Conservation (phyloP, 1,140 invertebrate genomes). For the Ctenoplectra terminalis region DNA sequence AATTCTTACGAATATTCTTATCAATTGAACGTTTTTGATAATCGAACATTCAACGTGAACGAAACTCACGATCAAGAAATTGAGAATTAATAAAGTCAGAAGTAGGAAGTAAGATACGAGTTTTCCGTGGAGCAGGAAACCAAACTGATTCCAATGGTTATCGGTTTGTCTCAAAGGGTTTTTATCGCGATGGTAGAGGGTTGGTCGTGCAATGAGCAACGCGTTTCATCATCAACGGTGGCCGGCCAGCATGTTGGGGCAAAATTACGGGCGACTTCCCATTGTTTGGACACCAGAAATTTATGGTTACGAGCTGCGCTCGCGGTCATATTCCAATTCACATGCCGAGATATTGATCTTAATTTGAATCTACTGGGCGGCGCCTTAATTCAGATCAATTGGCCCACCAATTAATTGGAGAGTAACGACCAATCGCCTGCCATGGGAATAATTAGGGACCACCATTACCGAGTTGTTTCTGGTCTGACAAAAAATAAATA, state of each 20-base stretch:
- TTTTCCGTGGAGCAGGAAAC: background rate
- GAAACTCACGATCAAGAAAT: background rate
- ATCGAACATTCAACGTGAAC: background rate
- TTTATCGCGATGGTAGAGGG: background rate
- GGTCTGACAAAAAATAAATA: background rate
- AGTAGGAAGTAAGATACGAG: background rate
- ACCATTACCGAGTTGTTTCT: background rate
- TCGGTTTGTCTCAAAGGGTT: background rate
- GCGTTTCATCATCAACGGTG: constrained; percentile 33
- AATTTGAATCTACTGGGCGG: constrained; percentile 65
- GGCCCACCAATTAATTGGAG: constrained; percentile 59
- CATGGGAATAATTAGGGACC: constrained; percentile 53
- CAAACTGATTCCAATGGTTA: background rate
- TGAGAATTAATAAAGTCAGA: background rate
- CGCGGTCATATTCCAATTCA: constrained; percentile 59
- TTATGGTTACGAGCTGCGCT: constrained; percentile 51
- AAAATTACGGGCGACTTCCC: constrained; percentile 55
- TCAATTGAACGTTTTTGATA: background rate
- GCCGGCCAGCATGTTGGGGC: constrained; percentile 19
- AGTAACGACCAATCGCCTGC: constrained; percentile 53
- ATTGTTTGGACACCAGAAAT: constrained; percentile 57
- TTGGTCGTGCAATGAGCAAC: background rate
- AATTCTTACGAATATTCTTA: background rate
- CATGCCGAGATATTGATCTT: constrained; percentile 63
- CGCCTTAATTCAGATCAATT: constrained; percentile 65